Evolutionary conservation across 2,113 vertebrate genomes (phyloP).

Genomic region (Cheilinus undulatus): DNA sequence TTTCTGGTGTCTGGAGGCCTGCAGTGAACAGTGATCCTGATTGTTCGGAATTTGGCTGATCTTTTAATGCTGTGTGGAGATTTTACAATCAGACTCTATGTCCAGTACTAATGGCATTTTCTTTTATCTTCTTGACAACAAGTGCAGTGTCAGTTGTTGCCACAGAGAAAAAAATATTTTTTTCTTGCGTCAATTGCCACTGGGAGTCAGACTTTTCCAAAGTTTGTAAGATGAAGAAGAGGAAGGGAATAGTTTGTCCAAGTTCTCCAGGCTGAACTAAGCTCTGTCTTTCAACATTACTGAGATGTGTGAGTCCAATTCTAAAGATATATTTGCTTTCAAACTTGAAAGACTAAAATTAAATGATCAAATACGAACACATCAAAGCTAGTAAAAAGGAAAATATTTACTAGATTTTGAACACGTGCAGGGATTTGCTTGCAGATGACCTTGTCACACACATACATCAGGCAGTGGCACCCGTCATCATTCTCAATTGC

Average conservation of each 20-base stretch:
- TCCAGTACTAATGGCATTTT: not conserved
- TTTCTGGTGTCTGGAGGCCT: constrained; percentile 37
- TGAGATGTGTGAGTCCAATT: constrained; percentile 24
- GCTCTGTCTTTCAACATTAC: constrained; percentile 43
- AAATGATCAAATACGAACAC: constrained; percentile 22
- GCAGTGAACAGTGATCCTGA: constrained; percentile 3
- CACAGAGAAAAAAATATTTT: not conserved
- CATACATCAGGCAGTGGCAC: not conserved
- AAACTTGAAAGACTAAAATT: constrained; percentile 9
- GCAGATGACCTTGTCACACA: not conserved
- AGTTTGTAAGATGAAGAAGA: not conserved
- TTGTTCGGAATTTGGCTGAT: constrained; percentile 20
- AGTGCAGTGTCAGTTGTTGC: constrained; percentile 6
- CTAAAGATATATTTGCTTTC: not conserved
- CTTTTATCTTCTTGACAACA: constrained; percentile 13
- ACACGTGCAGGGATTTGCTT: not conserved
- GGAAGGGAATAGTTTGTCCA: constrained; percentile 26
- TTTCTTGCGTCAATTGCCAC: not conserved
- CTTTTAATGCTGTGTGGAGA: constrained; percentile 2
- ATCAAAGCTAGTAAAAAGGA: constrained; percentile 7
- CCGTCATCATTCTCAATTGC: constrained; percentile 30
- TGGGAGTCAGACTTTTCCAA: not conserved
- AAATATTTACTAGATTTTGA: not conserved
- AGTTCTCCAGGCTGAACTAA: constrained; percentile 34
- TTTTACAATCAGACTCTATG: constrained; percentile 11